These are phyloP conservation scores for Drosophila navojoa DNA, from an alignment of 1,140 invertebrate genomes.

Conservation along the genomic window DNA sequence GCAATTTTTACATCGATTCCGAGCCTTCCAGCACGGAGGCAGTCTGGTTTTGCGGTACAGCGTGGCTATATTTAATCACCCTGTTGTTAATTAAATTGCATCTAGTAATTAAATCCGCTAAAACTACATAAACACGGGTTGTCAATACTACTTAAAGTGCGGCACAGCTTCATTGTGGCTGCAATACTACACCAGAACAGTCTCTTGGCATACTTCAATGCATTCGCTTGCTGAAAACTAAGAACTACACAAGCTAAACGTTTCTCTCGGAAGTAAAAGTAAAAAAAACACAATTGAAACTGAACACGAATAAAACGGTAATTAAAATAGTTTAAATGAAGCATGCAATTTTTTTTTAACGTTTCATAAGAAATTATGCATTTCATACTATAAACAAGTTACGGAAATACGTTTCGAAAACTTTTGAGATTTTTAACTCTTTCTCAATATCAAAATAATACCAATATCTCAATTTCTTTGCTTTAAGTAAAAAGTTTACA, in stretches of 20 bases:
- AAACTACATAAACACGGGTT: conserved; percentile 16
- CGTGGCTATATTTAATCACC: conserved; percentile 32
- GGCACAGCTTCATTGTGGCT: not conserved
- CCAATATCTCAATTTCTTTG: no score
- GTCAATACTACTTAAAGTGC: not conserved
- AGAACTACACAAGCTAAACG: not conserved
- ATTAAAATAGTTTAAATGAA: no score
- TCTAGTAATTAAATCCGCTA: conserved; percentile 38
- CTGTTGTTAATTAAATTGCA: conserved; percentile 27
- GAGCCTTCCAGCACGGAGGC: conserved; percentile 9
- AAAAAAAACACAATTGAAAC: not conserved
- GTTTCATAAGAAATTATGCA: no score
- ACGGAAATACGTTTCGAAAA: no score
- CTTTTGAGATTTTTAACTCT: no score
- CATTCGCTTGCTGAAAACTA: conserved; percentile 13
- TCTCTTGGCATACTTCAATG: conserved; percentile 25
- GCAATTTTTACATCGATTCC: conserved; percentile 7
- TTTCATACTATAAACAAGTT: no score
- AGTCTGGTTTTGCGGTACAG: conserved; percentile 24
- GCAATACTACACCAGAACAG: conserved; percentile 23
- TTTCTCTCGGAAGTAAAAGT: not conserved
- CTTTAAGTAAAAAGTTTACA: no score
- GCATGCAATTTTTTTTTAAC: no score
- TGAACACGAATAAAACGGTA: not conserved
- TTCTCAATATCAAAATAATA: no score